Percentiles rank a stretch among this genome's conserved stretches.
These are phyloP conservation scores for Oxytorus armatus DNA, from an alignment of 2,888 invertebrate genomes.

Conservation along the genomic window DNA sequence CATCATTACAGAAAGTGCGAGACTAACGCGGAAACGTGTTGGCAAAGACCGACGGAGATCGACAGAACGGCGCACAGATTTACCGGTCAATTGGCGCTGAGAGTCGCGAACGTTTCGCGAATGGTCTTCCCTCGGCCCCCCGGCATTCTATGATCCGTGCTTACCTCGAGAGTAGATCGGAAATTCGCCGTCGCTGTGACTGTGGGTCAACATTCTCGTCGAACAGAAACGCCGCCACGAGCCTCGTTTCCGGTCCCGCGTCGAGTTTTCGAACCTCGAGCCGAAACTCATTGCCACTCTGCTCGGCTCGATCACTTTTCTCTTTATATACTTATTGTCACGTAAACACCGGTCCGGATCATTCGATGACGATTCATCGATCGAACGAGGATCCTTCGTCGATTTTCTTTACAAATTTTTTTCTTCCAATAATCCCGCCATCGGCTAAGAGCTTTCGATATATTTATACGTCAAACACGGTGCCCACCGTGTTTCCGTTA, in stretches of 20 bases:
- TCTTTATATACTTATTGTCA: too few relatives aligned
- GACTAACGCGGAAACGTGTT: constrained; percentile 70
- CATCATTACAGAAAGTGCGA: constrained; percentile 74
- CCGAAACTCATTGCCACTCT: too few relatives aligned
- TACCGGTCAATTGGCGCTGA: constrained; percentile 60
- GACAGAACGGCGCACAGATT: constrained; percentile 71
- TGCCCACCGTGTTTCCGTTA: too few relatives aligned
- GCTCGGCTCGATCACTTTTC: constrained; percentile 74
- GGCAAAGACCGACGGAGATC: constrained; percentile 63
- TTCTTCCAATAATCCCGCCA: too few relatives aligned
- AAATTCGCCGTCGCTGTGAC: constrained; percentile 94
- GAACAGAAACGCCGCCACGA: constrained; percentile 79
- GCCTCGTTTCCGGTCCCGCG: constrained; percentile 76
- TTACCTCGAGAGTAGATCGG: constrained; percentile 92
- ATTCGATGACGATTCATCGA: too few relatives aligned
- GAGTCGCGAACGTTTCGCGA: constrained; percentile 42
- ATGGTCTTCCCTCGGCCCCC: constrained; percentile 18
- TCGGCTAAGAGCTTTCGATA: too few relatives aligned
- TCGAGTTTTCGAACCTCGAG: constrained; percentile 76
- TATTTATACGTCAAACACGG: too few relatives aligned
- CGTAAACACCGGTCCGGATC: too few relatives aligned
- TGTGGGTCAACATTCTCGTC: constrained; percentile 90
- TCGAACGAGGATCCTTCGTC: too few relatives aligned
- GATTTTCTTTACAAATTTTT: too few relatives aligned
- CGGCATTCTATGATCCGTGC: constrained; percentile 34